phyloP scores from a whole-genome alignment of 2,797 vertebrate genomes.

The Hemitrygon akajei region DNA sequence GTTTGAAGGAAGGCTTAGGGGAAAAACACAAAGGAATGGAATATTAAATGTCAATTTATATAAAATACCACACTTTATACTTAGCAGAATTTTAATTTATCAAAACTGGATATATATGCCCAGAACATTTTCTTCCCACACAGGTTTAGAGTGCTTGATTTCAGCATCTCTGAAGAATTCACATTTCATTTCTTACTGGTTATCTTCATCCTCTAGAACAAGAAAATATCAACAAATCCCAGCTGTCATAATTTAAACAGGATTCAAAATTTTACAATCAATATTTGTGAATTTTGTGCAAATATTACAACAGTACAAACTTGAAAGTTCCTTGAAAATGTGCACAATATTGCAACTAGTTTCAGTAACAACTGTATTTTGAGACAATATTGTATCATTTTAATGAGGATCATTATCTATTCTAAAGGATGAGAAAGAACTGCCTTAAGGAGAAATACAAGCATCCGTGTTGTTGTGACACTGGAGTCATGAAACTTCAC shows the following conservation, averaged over 20 bases:
- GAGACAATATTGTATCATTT: not conserved
- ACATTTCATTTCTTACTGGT: not conserved
- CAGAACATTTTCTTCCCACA: not conserved
- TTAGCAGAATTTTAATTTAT: not conserved
- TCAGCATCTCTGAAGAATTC: not conserved
- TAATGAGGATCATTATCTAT: not conserved
- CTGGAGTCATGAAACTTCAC: constrained; percentile 33
- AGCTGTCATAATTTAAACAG: not conserved
- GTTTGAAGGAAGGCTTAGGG: not conserved
- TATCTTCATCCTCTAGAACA: not conserved
- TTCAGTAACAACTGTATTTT: not conserved
- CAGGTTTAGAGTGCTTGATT: not conserved
- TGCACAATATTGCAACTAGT: not conserved
- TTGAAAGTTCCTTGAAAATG: not conserved
- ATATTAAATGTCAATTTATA: not conserved
- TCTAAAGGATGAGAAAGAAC: not conserved
- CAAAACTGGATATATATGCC: not conserved
- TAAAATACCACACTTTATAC: not conserved
- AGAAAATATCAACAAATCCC: not conserved
- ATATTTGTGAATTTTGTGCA: not conserved
- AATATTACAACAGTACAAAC: not conserved
- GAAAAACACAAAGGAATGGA: not conserved
- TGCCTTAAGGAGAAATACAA: not conserved
- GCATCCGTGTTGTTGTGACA: constrained; percentile 16
- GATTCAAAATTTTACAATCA: not conserved